Conservation (phyloP, 92 coral and sea anemone species). For the Umimayanthus kanabou region DNA sequence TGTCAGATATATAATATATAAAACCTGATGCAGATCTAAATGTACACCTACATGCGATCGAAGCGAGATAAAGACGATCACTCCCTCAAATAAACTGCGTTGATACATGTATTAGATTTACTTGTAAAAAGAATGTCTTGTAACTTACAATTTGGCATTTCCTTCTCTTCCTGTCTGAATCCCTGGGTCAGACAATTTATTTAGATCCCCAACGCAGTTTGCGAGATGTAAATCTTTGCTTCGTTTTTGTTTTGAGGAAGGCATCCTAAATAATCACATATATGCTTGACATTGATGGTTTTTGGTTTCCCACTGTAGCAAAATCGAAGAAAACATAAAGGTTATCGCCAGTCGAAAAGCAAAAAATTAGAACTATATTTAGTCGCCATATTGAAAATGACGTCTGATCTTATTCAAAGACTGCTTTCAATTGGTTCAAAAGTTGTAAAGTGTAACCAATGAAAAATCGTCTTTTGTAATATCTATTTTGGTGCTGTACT, state of each 20-base stretch:
- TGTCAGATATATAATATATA: too few relatives aligned
- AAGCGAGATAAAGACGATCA: too few relatives aligned
- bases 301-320: background rate
- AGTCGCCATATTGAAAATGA: slow-evolving; percentile 19
- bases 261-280: slow-evolving; percentile 52
- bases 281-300: background rate
- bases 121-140: too few relatives aligned
- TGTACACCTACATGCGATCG: too few relatives aligned
- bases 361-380: background rate
- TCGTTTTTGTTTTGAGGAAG: slow-evolving; percentile 68
- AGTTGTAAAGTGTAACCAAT: background rate
- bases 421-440: background rate
- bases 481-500: background rate
- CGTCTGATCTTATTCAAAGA: background rate
- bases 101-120: too few relatives aligned
- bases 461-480: background rate
- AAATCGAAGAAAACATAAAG: background rate
- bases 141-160: slow-evolving; percentile 72
- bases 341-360: background rate
- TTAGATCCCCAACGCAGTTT: slow-evolving; percentile 64
- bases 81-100: too few relatives aligned
- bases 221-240: slow-evolving; percentile 76
- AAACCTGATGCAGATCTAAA: too few relatives aligned
- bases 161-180: slow-evolving; percentile 50
- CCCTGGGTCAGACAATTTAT: slow-evolving; percentile 63